Conservation (phyloP, 2,888 invertebrate genomes). For the Hypsopygia costalis region DNA sequence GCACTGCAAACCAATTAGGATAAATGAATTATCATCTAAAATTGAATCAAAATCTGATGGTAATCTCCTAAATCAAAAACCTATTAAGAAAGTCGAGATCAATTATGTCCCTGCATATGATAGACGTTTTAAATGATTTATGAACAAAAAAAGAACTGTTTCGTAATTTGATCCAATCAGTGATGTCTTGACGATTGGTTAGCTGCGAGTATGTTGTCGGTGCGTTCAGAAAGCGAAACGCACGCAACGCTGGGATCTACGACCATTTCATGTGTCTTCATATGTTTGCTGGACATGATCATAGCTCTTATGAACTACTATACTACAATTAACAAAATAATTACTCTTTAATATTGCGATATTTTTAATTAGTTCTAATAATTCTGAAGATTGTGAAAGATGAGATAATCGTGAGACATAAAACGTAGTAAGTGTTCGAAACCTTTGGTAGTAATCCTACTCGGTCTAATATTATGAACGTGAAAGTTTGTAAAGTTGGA, state of each 20-base stretch:
- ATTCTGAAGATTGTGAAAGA: too few relatives aligned
- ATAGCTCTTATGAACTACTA: constrained; percentile 1
- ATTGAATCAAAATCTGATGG: too few relatives aligned
- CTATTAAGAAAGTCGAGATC: constrained; percentile 10
- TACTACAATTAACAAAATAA: constrained; percentile 11
- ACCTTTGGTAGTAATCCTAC: too few relatives aligned
- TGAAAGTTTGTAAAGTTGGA: too few relatives aligned
- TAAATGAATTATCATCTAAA: too few relatives aligned
- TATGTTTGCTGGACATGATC: constrained; percentile 13
- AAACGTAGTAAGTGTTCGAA: too few relatives aligned
- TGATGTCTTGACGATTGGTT: constrained; percentile 24
- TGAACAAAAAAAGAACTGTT: constrained; percentile 26
- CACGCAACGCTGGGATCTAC: constrained; percentile 32
- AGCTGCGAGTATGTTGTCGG: constrained; percentile 16
- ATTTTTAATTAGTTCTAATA: too few relatives aligned
- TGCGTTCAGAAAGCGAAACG: constrained; percentile 55
- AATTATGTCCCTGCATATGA: background rate
- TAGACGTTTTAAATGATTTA: constrained; percentile 14
- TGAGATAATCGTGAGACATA: too few relatives aligned
- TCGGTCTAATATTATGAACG: too few relatives aligned
- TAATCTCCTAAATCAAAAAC: too few relatives aligned
- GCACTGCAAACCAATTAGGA: too few relatives aligned
- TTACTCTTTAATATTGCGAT: constrained; percentile 19
- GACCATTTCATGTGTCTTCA: constrained; percentile 15
- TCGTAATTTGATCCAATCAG: constrained; percentile 37